Evolutionary conservation across 2,797 vertebrate species (phyloP).

Genomic region (Acestrorhynchus altus): DNA sequence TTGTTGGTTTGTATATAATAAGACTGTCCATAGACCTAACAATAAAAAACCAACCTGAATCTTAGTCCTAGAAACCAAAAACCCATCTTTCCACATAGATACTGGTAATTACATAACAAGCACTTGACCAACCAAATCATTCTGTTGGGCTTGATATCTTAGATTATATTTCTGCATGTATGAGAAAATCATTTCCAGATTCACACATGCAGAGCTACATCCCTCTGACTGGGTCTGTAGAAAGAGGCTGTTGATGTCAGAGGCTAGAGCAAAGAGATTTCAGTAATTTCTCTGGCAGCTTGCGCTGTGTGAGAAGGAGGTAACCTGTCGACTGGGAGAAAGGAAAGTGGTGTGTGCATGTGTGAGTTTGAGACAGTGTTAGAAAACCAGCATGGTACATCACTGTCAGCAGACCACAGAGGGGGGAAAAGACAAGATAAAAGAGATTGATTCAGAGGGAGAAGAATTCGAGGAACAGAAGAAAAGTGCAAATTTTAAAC

Average conservation of each 20-base stretch:
- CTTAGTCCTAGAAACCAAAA: too few relatives aligned
- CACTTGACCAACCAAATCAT: too few relatives aligned
- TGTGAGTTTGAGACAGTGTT: slow-evolving; percentile 7
- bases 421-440: neutral
- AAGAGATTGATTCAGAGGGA: slow-evolving; percentile 24
- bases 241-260: slow-evolving; percentile 25
- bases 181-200: too few relatives aligned
- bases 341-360: neutral
- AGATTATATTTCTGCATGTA: too few relatives aligned
- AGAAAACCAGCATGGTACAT: slow-evolving; percentile 15
- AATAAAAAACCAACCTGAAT: too few relatives aligned
- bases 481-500: slow-evolving; percentile 22
- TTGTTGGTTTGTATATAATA: too few relatives aligned
- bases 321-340: slow-evolving; percentile 19
- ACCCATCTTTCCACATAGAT: too few relatives aligned
- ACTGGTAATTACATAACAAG: too few relatives aligned
- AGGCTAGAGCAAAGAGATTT: slow-evolving; percentile 34
- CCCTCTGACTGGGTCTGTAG: slow-evolving; percentile 3
- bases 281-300: slow-evolving; percentile 26
- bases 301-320: slow-evolving; percentile 13
- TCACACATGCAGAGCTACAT: neutral
- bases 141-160: too few relatives aligned
- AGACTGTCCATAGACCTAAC: too few relatives aligned
- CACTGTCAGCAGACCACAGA: slow-evolving; percentile 12
- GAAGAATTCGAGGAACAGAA: neutral